phyloP scores from a whole-genome alignment of 2,113 vertebrate genomes.

The Callipepla californica region DNA sequence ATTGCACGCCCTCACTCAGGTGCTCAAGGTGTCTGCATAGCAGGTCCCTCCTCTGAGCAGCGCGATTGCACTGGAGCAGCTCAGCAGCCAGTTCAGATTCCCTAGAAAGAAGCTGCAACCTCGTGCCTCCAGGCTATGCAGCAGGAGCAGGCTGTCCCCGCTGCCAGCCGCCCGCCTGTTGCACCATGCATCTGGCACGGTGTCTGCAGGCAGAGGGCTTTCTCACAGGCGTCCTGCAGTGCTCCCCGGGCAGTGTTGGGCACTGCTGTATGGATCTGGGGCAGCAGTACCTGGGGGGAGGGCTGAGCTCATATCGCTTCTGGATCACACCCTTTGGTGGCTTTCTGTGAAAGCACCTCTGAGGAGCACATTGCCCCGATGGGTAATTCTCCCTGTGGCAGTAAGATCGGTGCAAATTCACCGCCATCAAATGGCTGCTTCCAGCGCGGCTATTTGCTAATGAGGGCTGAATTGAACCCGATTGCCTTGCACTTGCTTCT shows the following conservation, averaged over 20 bases:
- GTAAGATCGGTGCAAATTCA: background rate
- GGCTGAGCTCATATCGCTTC: accelerated
- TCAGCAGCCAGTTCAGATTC: background rate
- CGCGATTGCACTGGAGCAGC: background rate
- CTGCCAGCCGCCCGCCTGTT: background rate
- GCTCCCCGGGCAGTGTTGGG: background rate
- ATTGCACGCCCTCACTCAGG: background rate
- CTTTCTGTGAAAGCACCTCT: background rate
- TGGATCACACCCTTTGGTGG: background rate
- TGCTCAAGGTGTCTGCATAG: constrained; percentile 21
- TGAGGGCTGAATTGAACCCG: background rate
- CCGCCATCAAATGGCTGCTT: background rate
- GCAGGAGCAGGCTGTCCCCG: accelerated
- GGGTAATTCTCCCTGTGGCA: accelerated
- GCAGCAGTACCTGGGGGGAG: background rate
- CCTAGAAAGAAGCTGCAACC: background rate
- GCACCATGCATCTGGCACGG: accelerated
- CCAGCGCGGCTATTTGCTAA: background rate
- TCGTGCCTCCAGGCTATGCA: background rate
- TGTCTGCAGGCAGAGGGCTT: background rate
- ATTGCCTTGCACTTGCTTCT: accelerated
- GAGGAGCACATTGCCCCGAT: background rate
- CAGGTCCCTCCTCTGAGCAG: background rate
- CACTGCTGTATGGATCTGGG: background rate
- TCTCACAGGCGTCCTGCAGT: background rate